These are phyloP conservation scores for Lithosia quadra DNA, from an alignment of 2,888 invertebrate genomes.

Conservation along the genomic window DNA sequence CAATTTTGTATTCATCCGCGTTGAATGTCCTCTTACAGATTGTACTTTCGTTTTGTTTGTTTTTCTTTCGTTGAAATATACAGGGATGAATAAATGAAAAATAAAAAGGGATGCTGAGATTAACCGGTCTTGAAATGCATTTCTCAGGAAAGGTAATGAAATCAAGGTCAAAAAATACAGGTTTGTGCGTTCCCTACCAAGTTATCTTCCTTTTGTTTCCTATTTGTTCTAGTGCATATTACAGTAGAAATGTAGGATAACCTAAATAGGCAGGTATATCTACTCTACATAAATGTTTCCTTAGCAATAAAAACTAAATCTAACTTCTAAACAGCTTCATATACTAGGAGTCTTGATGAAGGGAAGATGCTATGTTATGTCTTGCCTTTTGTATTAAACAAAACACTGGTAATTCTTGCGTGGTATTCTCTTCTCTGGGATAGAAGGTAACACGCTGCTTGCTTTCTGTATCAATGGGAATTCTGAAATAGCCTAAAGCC, in stretches of 20 bases:
- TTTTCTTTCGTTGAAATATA: not conserved
- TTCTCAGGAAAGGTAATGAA: not conserved
- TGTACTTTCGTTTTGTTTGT: not conserved
- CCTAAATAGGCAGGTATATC: not conserved
- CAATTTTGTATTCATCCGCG: conserved; percentile 7
- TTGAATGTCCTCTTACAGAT: conserved; percentile 11
- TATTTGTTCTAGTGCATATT: not conserved
- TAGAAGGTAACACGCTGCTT: no score
- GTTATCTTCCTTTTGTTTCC: not conserved
- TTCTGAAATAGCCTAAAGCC: no score
- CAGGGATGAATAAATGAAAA: no score
- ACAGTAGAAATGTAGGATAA: not conserved
- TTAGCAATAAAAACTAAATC: not conserved
- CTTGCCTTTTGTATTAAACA: no score
- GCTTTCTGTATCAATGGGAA: no score
- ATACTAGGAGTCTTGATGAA: no score
- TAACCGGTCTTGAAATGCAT: not conserved
- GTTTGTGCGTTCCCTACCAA: not conserved
- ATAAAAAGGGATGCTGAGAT: not conserved
- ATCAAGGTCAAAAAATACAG: not conserved
- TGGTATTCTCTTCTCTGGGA: no score
- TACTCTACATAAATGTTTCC: not conserved
- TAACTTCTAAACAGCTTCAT: not conserved
- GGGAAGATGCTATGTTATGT: no score
- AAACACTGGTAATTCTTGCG: no score